Evolutionary conservation across 2,888 invertebrate species (phyloP).

Genomic region (Drosophila tanythrix): DNA sequence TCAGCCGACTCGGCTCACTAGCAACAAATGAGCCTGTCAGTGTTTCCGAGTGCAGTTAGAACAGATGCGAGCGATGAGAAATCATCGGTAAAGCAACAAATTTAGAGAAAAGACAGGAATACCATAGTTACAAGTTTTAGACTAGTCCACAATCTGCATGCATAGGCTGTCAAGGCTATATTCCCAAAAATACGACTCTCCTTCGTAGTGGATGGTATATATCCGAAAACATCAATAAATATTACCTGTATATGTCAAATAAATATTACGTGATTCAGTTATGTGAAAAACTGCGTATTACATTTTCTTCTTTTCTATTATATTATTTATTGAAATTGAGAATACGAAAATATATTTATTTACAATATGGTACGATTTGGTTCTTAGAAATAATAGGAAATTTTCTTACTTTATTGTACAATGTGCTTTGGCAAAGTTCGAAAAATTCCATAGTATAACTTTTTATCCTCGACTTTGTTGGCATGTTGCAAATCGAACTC

Average conservation of each 20-base stretch:
- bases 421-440: neutral
- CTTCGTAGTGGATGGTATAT: neutral
- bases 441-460: neutral
- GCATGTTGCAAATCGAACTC: slow-evolving; percentile 16
- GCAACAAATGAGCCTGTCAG: slow-evolving; percentile 74
- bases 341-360: too few species aligned
- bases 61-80: slow-evolving; percentile 19
- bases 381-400: neutral
- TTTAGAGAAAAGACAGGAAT: neutral
- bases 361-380: neutral
- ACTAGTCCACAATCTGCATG: neutral
- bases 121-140: neutral
- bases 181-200: neutral
- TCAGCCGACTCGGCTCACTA: slow-evolving; percentile 60
- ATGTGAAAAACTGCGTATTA: rapidly evolving
- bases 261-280: neutral
- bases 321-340: neutral
- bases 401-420: neutral
- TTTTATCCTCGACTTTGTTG: neutral
- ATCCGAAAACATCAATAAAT: neutral
- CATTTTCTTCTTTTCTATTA: neutral
- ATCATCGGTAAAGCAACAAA: neutral
- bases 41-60: slow-evolving; percentile 23
- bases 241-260: neutral
- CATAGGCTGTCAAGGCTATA: neutral